Conservation (phyloP, 2,888 invertebrate species). For the Polydrusus tereticollis region DNA sequence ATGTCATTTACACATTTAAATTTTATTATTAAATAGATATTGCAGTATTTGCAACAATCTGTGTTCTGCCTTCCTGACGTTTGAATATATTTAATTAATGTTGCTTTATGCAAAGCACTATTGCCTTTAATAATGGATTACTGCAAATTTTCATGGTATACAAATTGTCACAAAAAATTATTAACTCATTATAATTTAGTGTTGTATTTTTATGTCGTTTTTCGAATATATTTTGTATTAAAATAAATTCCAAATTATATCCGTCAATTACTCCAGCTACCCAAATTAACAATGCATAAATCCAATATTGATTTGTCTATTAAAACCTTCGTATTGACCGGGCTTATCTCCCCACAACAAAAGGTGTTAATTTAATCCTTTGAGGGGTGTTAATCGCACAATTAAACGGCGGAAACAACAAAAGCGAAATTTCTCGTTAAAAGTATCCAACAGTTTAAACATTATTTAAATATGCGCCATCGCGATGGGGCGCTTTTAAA, state of each 20-base stretch:
- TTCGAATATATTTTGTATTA: background rate
- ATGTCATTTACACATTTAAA: too few species aligned
- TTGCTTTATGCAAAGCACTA: too few species aligned
- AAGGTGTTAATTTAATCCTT: conserved; percentile 29
- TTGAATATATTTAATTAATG: too few species aligned
- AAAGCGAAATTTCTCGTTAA: conserved; percentile 30
- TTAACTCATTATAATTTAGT: too few species aligned
- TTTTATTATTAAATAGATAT: too few species aligned
- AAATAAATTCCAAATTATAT: background rate
- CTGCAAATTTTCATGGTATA: too few species aligned
- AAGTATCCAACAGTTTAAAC: conserved; percentile 25
- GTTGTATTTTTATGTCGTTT: too few species aligned
- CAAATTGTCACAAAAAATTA: too few species aligned
- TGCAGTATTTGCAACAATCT: too few species aligned
- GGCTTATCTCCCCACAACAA: conserved; percentile 19
- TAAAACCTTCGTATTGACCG: conserved; percentile 20
- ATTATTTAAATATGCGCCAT: conserved; percentile 22
- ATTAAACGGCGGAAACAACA: conserved; percentile 18
- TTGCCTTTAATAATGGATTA: too few species aligned
- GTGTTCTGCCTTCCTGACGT: too few species aligned
- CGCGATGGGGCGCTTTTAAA: background rate
- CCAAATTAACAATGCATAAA: conserved; percentile 3
- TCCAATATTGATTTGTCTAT: conserved; percentile 13
- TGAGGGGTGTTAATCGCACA: conserved; percentile 23
- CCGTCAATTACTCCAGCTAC: background rate